Conservation (phyloP, 2,797 vertebrate genomes). For the Pangasius macronema region DNA sequence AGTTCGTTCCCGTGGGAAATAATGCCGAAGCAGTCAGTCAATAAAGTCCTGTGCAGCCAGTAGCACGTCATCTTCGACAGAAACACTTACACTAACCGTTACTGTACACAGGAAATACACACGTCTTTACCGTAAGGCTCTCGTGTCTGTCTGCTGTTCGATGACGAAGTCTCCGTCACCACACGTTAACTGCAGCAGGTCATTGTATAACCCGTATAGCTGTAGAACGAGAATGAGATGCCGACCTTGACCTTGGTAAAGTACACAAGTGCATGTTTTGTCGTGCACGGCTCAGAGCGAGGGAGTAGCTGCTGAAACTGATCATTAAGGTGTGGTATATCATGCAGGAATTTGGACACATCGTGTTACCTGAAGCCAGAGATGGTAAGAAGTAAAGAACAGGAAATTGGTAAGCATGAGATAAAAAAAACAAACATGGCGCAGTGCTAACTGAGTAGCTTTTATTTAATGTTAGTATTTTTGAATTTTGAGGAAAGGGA, state of each 20-base stretch:
- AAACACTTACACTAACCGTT: not conserved
- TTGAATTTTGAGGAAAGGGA: not conserved
- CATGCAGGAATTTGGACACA: not conserved
- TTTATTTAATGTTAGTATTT: not conserved
- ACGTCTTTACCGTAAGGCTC: too few species aligned
- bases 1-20: constrained; percentile 43
- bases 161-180: not conserved
- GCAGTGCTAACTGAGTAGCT: too few species aligned
- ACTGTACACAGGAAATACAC: not conserved
- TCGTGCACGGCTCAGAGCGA: constrained; percentile 6
- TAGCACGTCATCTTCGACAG: not conserved
- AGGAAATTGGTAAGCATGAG: not conserved
- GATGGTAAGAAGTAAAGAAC: not conserved
- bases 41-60: constrained; percentile 22
- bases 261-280: not conserved
- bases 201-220: not conserved
- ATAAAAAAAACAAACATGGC: not conserved
- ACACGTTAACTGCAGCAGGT: not conserved
- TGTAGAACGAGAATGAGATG: not conserved
- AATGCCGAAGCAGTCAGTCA: constrained; percentile 10
- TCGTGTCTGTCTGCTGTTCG: too few species aligned
- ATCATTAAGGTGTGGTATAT: constrained; percentile 13
- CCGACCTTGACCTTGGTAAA: not conserved
- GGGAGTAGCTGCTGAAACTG: constrained; percentile 2
- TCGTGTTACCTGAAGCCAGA: not conserved